Conservation (phyloP, 92 coral and sea anemone genomes). For the Phenganax marumi region DNA sequence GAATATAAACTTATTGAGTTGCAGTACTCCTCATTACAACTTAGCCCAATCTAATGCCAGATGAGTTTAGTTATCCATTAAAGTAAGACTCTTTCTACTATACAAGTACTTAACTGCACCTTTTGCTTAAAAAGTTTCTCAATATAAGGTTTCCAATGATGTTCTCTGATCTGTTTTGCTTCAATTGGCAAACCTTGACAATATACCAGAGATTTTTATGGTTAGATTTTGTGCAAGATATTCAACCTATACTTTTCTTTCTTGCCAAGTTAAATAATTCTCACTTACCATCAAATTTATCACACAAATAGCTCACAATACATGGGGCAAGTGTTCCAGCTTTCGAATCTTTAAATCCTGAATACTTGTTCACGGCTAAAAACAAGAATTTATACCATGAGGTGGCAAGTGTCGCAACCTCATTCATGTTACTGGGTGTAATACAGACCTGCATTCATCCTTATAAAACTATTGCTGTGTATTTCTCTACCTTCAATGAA, state of each 20-base stretch:
- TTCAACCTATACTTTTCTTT: not conserved
- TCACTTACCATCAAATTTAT: slow-evolving; percentile 69
- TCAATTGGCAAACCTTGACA: slow-evolving; percentile 80
- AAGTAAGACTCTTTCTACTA: too few species aligned
- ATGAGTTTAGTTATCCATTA: too few species aligned
- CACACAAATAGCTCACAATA: slow-evolving; percentile 78
- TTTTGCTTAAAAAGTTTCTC: slow-evolving; percentile 77
- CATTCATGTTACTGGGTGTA: not conserved
- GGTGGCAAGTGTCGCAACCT: not conserved
- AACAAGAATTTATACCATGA: too few species aligned
- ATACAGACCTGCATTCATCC: slow-evolving; percentile 40
- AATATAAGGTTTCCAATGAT: slow-evolving; percentile 88
- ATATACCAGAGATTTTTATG: not conserved
- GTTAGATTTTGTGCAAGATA: not conserved
- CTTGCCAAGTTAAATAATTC: not conserved
- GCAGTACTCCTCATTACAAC: too few species aligned
- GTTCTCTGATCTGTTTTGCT: slow-evolving; percentile 93
- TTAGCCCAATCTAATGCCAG: too few species aligned
- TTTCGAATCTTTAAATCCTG: slow-evolving; percentile 58
- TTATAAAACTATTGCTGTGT: slow-evolving; percentile 33
- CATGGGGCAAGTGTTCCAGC: slow-evolving; percentile 64
- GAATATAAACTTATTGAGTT: not conserved
- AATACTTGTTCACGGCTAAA: slow-evolving; percentile 67
- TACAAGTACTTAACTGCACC: slow-evolving; percentile 40
- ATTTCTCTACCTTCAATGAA: slow-evolving; percentile 35